Percentiles rank a stretch among this genome's conserved stretches.
Conservation (phyloP, 2,113 vertebrate genomes). For the Entomyzon cyanotis region DNA sequence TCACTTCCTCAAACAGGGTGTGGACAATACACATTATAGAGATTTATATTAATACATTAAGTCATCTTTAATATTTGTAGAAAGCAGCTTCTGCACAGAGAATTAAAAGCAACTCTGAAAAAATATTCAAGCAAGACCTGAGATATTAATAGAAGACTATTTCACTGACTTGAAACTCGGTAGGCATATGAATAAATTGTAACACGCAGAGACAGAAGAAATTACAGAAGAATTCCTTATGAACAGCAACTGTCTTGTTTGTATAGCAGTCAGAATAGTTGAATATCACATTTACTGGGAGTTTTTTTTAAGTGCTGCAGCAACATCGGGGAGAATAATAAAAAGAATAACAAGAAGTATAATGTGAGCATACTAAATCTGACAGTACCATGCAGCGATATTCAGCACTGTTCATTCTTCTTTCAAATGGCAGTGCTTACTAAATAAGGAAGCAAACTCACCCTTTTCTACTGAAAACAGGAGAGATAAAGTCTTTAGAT, state of each 20-base stretch:
- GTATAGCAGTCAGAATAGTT: neutral
- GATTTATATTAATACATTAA: neutral
- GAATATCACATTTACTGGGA: neutral
- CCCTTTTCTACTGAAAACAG: neutral
- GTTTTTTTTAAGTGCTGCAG: neutral
- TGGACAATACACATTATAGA: neutral
- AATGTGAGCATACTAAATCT: neutral
- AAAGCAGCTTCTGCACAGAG: neutral
- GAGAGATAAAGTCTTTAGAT: neutral
- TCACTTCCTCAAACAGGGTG: neutral
- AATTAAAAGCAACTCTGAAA: neutral
- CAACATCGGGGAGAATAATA: neutral
- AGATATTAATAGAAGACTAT: neutral
- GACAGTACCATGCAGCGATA: neutral
- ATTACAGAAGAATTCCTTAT: neutral
- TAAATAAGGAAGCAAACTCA: neutral
- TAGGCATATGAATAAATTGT: conserved; percentile 2
- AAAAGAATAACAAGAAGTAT: neutral
- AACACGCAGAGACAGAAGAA: neutral
- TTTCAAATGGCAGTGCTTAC: neutral
- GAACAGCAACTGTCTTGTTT: neutral
- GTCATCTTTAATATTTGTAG: neutral
- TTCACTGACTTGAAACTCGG: neutral
- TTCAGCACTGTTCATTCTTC: neutral
- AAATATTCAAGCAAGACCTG: neutral